phyloP scores from a whole-genome alignment of 1,140 invertebrate species.

The Anastrepha obliqua region DNA sequence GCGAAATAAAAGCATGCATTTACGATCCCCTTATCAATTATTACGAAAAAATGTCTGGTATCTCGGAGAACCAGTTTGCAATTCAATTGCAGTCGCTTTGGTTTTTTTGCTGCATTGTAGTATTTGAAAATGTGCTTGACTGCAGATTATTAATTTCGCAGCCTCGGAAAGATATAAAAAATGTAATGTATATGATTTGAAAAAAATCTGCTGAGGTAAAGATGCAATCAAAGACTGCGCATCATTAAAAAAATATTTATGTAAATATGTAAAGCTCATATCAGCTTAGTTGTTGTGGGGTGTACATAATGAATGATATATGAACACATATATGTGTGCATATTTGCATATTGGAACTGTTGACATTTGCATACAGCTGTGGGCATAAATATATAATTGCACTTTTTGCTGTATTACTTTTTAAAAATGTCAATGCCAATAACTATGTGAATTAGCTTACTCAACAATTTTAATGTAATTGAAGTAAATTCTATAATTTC shows the following conservation, averaged over 20 bases:
- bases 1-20: too few species aligned
- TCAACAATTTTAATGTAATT: too few species aligned
- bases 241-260: not conserved
- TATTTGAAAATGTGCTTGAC: not conserved
- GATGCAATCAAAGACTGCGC: not conserved
- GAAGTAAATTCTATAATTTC: too few species aligned
- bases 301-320: not conserved
- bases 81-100: not conserved
- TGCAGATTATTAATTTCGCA: not conserved
- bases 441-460: too few species aligned
- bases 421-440: too few species aligned
- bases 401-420: too few species aligned
- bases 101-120: not conserved
- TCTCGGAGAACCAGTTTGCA: not conserved
- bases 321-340: not conserved
- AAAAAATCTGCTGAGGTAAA: not conserved
- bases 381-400: too few species aligned
- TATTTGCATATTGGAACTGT: too few species aligned
- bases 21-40: not conserved
- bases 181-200: conserved; percentile 7
- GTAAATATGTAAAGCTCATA: not conserved
- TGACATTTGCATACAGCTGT: too few species aligned
- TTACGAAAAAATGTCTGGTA: not conserved
- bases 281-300: not conserved
- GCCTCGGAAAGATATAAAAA: conserved; percentile 10